These are phyloP conservation scores for Amaurobius ferox DNA, from an alignment of 2,888 invertebrate species.

Conservation along the genomic window DNA sequence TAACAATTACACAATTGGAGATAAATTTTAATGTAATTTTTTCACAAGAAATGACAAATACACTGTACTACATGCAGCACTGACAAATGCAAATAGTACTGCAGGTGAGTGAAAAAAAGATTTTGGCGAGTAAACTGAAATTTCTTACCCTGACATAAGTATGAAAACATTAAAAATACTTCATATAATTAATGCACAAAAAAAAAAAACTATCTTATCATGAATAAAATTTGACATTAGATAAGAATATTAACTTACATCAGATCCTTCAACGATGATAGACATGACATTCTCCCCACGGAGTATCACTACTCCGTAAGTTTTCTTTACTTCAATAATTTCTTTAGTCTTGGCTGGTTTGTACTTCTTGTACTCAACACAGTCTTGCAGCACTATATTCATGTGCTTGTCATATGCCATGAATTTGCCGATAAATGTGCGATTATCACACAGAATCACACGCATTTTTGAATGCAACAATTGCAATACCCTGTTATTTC, in stretches of 20 bases:
- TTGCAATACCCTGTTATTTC: slow-evolving; percentile 22
- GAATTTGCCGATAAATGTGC: slow-evolving; percentile 55
- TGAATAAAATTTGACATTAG: too few relatives aligned
- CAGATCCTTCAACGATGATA: slow-evolving; percentile 30
- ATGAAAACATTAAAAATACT: too few relatives aligned
- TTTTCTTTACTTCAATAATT: slow-evolving; percentile 31
- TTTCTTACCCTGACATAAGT: too few relatives aligned
- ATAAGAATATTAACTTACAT: not conserved
- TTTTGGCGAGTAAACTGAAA: too few relatives aligned
- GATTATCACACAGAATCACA: slow-evolving; percentile 48
- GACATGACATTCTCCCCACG: slow-evolving; percentile 52
- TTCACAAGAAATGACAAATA: too few relatives aligned
- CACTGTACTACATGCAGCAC: too few relatives aligned
- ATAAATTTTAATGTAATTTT: too few relatives aligned
- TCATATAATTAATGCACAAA: too few relatives aligned
- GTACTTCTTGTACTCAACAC: slow-evolving; percentile 47
- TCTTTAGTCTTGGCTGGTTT: slow-evolving; percentile 3
- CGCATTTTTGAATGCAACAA: slow-evolving; percentile 35
- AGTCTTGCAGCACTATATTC: slow-evolving; percentile 41
- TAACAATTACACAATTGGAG: too few relatives aligned
- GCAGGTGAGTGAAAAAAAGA: too few relatives aligned
- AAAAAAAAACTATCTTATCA: too few relatives aligned
- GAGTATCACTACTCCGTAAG: slow-evolving; percentile 19
- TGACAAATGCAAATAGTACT: too few relatives aligned
- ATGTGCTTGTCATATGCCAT: slow-evolving; percentile 51